These are phyloP conservation scores for Pseudochaenichthys georgianus DNA, from an alignment of 2,797 vertebrate genomes.

Conservation along the genomic window DNA sequence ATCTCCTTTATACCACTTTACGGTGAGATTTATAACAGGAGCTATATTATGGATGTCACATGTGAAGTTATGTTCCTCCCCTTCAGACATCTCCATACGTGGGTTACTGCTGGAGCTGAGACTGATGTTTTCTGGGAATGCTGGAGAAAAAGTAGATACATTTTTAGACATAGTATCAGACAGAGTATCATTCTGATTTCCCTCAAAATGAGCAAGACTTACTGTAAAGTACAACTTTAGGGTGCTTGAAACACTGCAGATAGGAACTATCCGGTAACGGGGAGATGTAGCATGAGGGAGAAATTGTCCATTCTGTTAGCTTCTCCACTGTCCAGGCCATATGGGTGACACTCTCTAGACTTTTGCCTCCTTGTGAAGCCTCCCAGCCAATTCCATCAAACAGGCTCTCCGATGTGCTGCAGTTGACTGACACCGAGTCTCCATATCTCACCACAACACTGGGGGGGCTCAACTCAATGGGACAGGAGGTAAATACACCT, in stretches of 20 bases:
- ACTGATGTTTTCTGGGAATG: constrained; percentile 65
- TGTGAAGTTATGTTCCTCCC: constrained; percentile 1
- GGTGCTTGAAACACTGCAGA: rapidly evolving
- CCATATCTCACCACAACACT: constrained; percentile 70
- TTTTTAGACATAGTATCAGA: constrained; percentile 10
- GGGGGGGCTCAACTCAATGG: constrained; percentile 64
- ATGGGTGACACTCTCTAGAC: rapidly evolving
- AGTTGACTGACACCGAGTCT: constrained; percentile 65
- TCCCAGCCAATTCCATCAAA: constrained; percentile 69
- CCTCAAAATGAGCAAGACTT: constrained; percentile 43
- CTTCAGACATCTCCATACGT: constrained; percentile 42
- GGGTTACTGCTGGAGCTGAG: constrained; percentile 26
- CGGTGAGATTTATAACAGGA: constrained; percentile 63
- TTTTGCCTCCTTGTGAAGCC: rapidly evolving
- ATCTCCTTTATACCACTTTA: constrained; percentile 72
- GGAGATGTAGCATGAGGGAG: background rate
- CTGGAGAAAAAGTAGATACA: constrained; percentile 53
- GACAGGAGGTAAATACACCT: constrained; percentile 61
- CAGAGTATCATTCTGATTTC: background rate
- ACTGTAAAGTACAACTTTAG: constrained; percentile 69
- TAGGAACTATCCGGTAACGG: rapidly evolving
- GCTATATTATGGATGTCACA: constrained; percentile 72
- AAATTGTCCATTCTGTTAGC: constrained; percentile 7
- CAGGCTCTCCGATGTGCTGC: constrained; percentile 20
- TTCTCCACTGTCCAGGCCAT: constrained; percentile 58